Evolutionary conservation across 2,888 invertebrate genomes (phyloP).

Genomic region (Caenorhabditis sp.): DNA sequence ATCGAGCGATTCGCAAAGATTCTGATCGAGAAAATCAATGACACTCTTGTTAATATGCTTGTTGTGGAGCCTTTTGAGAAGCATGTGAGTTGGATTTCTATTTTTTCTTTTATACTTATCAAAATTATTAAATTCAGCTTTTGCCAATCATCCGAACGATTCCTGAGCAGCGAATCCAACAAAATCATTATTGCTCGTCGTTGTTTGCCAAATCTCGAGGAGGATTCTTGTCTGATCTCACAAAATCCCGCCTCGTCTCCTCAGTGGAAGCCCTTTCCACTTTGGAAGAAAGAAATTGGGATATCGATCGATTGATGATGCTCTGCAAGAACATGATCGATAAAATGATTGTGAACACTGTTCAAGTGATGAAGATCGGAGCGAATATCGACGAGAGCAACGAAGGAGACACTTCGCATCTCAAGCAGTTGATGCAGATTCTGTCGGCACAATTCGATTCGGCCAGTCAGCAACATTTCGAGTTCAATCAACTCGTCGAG

Average conservation of each 20-base stretch:
- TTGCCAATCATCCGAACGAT: constrained; percentile 67
- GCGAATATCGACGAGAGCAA: constrained; percentile 68
- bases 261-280: constrained; percentile 66
- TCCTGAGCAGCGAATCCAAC: constrained; percentile 66
- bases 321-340: constrained; percentile 70
- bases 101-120: no score
- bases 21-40: constrained; percentile 72
- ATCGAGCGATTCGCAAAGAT: constrained; percentile 60
- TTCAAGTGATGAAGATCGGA: constrained; percentile 69
- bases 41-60: constrained; percentile 72
- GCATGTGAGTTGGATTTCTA: constrained; percentile 57
- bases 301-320: constrained; percentile 65
- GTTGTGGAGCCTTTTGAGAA: constrained; percentile 80
- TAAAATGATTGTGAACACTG: constrained; percentile 70
- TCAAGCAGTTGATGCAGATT: constrained; percentile 75
- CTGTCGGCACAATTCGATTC: constrained; percentile 70
- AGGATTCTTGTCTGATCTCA: constrained; percentile 16
- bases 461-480: constrained; percentile 63
- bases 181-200: constrained; percentile 60
- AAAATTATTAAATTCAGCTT: constrained; percentile 70
- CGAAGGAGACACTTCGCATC: constrained; percentile 72
- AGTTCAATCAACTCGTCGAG: constrained; percentile 64
- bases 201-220: constrained; percentile 47
- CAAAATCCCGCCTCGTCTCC: constrained; percentile 35
- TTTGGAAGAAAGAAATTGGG: constrained; percentile 63